Base-by-base conservation (phyloP, 2,797 vertebrate species). In the Acomys russatus region DNA sequence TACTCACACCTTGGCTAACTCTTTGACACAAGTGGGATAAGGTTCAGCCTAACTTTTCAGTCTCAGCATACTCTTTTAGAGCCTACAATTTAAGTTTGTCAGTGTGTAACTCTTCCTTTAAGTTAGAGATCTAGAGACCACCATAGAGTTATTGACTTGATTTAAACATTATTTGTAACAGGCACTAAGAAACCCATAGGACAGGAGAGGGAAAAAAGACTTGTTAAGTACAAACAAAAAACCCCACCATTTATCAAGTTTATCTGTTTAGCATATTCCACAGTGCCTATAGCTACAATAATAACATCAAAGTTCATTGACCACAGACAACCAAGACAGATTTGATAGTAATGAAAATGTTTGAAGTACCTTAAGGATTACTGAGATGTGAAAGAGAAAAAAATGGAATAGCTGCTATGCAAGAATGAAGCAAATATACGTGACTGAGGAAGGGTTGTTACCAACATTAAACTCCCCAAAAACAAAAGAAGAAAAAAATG, bases 191-290 rank as follows among this genome's bases (percentile, higher is more conserved):
- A 76, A 73, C 49, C 28, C 28, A 76, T 49, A 44, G 18, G 0
- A 11, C 63, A 63, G 1, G 35, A 49, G 3, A 49, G n/a, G 0
- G 33, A 49, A 70, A 35, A 23, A 33, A 14, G 38, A 0, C 56
- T 38, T 6, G 18, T 44, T 28, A 56, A 61, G 8, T 20, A 54
- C 49, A 88, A 59, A 88, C 35, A 14, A 35, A 14, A 12, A 88
- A 59, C 17, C 74, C 17, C 74, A 11, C 7, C 14, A 87, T 73
- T 88, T 59, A 38, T 73, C 54, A 25, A 56, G 22, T 61, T 59
- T 38, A 74, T 38, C 25, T 30, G n/a, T 59, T 38, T 28, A 59
- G 38, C 15, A 88, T 71, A 59, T 30, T 35, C 8, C 85, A 12
- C 1, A 18, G 14, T 87, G 85, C 6, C 33, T 38, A 56, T 56